These are phyloP conservation scores for Pampus argenteus DNA, from an alignment of 2,797 vertebrate species.

Conservation along the genomic window DNA sequence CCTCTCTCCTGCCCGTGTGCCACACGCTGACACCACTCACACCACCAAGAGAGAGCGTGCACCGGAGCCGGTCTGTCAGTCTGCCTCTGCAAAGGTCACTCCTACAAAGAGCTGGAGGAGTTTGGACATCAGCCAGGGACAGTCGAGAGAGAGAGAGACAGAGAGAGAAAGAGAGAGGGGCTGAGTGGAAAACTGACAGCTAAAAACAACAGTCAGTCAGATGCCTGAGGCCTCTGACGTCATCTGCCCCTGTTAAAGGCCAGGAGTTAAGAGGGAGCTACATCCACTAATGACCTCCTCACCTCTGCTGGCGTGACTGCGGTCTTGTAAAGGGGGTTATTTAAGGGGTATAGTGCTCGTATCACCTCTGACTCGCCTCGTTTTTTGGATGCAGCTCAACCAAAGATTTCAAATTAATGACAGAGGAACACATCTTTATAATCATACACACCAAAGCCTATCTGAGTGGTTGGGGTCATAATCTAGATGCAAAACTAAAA, in stretches of 20 bases:
- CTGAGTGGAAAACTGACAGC: constrained; percentile 57
- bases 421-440: too few relatives aligned
- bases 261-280: constrained; percentile 46
- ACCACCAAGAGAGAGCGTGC: constrained; percentile 44
- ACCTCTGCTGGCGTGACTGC: constrained; percentile 32
- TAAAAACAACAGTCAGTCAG: constrained; percentile 64
- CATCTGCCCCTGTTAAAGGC: constrained; percentile 58
- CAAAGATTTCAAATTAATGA: too few relatives aligned
- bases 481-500: too few relatives aligned
- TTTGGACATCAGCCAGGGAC: constrained; percentile 66
- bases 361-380: constrained; percentile 5
- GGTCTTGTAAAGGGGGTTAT: constrained; percentile 6
- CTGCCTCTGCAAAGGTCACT: constrained; percentile 76
- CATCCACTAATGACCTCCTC: constrained; percentile 44
- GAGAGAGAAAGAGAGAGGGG: neutral
- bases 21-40: constrained; percentile 51
- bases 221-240: constrained; percentile 55
- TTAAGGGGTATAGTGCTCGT: neutral
- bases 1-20: constrained; percentile 33
- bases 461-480: too few relatives aligned
- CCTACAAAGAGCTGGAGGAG: constrained; percentile 71
- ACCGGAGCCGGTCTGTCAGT: constrained; percentile 50
- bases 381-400: too few relatives aligned
- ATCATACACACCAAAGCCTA: too few relatives aligned
- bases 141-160: neutral